Percentiles rank a stretch among this genome's conserved stretches.
Evolutionary conservation across 2,113 vertebrate species (phyloP).

Genomic region (Lanius ludovicianus): DNA sequence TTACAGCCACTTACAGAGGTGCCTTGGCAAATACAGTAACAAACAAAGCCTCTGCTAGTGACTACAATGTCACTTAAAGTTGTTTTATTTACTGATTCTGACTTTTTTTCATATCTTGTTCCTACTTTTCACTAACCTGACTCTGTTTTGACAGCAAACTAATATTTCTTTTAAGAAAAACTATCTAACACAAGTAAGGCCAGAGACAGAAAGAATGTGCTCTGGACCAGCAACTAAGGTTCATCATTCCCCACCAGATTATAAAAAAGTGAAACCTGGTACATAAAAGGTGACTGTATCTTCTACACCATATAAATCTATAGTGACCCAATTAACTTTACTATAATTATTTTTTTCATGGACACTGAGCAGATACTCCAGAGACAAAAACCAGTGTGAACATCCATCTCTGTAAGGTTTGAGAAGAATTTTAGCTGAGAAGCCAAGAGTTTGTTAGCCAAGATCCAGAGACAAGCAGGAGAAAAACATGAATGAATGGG

Average conservation of each 20-base stretch:
- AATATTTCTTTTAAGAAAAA: neutral
- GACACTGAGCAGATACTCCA: neutral
- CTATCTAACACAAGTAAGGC: neutral
- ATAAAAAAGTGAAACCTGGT: neutral
- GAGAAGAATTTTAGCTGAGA: neutral
- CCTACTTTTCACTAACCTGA: neutral
- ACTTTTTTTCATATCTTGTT: neutral
- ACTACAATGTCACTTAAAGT: neutral
- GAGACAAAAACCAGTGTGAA: neutral
- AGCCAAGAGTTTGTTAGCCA: neutral
- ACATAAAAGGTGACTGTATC: neutral
- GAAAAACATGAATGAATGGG: neutral
- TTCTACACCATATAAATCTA: neutral
- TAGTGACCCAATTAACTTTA: neutral
- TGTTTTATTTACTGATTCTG: neutral
- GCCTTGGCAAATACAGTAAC: neutral
- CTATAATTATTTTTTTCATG: neutral
- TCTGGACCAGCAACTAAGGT: neutral
- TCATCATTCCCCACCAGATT: neutral
- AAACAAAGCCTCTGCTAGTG: neutral
- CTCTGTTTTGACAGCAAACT: neutral
- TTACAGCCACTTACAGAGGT: neutral
- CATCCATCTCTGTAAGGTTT: neutral
- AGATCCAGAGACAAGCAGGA: neutral
- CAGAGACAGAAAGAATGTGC: neutral